Percentiles rank a stretch among this genome's conserved stretches.
Evolutionary conservation across 1,140 invertebrate genomes (phyloP).

Genomic region (Hypothenemus hampei): DNA sequence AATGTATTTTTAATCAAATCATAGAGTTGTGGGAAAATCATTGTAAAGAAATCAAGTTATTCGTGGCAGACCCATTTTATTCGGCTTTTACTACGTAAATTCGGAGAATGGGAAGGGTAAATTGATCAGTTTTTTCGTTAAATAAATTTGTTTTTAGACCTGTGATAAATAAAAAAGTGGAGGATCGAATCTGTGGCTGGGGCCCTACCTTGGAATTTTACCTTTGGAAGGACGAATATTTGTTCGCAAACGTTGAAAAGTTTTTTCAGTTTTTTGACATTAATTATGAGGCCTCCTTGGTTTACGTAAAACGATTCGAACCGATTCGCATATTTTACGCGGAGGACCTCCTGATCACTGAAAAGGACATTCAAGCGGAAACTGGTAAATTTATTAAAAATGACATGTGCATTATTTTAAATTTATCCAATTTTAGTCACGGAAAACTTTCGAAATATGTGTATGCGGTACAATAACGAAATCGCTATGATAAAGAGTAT

Average conservation of each 20-base stretch:
- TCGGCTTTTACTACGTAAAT: constrained; percentile 50
- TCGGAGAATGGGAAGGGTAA: constrained; percentile 13
- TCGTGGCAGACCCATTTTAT: constrained; percentile 53
- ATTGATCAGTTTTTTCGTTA: neutral
- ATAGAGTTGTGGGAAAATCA: constrained; percentile 56
- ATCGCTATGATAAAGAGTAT: constrained; percentile 57
- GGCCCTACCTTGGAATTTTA: constrained; percentile 60
- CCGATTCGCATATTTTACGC: constrained; percentile 61
- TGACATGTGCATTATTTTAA: neutral
- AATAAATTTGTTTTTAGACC: constrained; percentile 58
- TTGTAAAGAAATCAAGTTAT: constrained; percentile 52
- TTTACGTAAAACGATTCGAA: constrained; percentile 64
- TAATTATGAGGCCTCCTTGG: constrained; percentile 57
- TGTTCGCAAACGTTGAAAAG: constrained; percentile 51
- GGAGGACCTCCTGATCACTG: constrained; percentile 61
- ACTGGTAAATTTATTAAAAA: constrained; percentile 25
- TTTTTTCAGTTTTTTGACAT: constrained; percentile 52
- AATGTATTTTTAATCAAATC: constrained; percentile 50
- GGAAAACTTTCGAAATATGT: constrained; percentile 54
- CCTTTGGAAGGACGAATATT: constrained; percentile 58
- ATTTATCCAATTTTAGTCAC: constrained; percentile 44
- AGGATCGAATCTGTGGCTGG: constrained; percentile 60
- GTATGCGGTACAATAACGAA: constrained; percentile 57
- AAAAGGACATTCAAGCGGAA: constrained; percentile 47
- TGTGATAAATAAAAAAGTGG: constrained; percentile 66